Evolutionary conservation across 2,797 vertebrate genomes (phyloP).

Genomic region (Myiothlypis coronata): DNA sequence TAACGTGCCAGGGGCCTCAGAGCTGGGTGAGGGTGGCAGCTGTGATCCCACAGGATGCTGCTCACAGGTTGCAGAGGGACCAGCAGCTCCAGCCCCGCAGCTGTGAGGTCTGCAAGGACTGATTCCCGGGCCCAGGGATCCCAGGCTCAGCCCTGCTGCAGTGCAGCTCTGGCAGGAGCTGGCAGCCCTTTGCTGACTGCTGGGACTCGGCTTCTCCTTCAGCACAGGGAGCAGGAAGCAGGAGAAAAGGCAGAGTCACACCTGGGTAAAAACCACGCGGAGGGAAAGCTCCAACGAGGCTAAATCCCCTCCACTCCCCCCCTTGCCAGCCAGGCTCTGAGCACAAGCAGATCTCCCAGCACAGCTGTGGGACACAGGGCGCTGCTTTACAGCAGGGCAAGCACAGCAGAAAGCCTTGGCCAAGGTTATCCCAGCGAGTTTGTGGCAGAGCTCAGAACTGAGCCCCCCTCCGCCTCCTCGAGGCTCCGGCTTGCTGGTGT

Average conservation of each 20-base stretch:
- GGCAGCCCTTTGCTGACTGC: neutral
- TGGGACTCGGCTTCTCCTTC: neutral
- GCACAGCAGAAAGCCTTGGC: neutral
- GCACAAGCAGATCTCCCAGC: neutral
- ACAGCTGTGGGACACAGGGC: neutral
- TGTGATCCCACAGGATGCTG: accelerated
- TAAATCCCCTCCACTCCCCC: neutral
- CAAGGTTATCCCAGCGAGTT: slow-evolving; percentile 10
- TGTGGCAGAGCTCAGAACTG: neutral
- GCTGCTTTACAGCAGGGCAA: neutral
- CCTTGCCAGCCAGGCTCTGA: neutral
- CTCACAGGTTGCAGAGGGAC: neutral
- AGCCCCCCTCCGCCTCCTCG: neutral
- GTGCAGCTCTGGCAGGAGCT: neutral
- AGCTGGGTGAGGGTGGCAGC: accelerated
- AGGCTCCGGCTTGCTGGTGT: neutral
- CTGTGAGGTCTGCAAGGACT: neutral
- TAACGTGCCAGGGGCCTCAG: neutral
- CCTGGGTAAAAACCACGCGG: neutral
- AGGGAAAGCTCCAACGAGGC: neutral
- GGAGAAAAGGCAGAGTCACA: neutral
- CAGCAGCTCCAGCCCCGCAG: neutral
- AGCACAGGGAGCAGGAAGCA: neutral
- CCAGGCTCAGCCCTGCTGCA: neutral
- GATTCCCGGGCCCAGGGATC: neutral